These are phyloP conservation scores for Watsonalla cultraria DNA, from an alignment of 2,888 invertebrate genomes.

Conservation along the genomic window DNA sequence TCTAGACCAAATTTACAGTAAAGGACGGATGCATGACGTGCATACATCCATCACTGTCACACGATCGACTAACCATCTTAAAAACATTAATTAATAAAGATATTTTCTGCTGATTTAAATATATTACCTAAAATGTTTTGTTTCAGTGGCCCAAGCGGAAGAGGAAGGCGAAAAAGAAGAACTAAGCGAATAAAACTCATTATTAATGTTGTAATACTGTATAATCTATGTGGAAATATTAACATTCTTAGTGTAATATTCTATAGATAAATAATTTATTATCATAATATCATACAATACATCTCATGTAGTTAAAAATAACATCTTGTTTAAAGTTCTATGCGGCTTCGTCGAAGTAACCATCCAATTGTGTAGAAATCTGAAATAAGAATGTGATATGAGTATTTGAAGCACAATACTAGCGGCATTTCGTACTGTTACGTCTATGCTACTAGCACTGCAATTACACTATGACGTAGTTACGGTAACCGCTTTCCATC, in stretches of 20 bases:
- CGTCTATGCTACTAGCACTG: no score
- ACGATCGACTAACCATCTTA: no score
- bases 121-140: constrained; percentile 30
- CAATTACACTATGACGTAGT: no score
- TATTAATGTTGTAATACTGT: neutral
- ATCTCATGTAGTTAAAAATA: no score
- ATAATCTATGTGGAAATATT: neutral
- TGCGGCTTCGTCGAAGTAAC: constrained; percentile 94
- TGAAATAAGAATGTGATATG: constrained; percentile 25
- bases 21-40: no score
- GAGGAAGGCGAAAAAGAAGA: constrained; percentile 28
- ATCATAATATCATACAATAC: neutral
- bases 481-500: no score
- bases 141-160: constrained; percentile 64
- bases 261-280: constrained; percentile 2
- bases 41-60: no score
- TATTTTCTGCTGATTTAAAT: neutral
- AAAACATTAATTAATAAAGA: no score
- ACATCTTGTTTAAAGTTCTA: constrained; percentile 39
- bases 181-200: constrained; percentile 5
- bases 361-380: constrained; percentile 89
- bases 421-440: no score
- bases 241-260: neutral
- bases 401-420: constrained; percentile 72
- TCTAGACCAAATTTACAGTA: no score